Conservation (phyloP, 2,113 vertebrate genomes). For the Aphelocoma coerulescens region DNA sequence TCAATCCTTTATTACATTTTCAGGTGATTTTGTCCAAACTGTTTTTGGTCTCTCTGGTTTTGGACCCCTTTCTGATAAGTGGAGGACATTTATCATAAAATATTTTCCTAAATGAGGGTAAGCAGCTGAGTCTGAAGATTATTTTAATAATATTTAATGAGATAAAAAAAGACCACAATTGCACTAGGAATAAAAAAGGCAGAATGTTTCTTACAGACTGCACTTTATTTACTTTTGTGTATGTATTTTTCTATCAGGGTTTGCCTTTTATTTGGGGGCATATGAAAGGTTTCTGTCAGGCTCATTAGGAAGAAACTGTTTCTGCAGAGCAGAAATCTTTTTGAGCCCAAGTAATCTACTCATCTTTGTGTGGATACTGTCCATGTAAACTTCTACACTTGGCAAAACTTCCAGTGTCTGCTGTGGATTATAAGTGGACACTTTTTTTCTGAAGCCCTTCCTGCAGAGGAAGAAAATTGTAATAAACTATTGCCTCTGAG, state of each 20-base stretch:
- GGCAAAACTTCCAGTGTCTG: not conserved
- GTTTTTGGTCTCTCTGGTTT: not conserved
- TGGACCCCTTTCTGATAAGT: not conserved
- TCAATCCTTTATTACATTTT: not conserved
- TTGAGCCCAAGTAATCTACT: not conserved
- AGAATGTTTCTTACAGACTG: not conserved
- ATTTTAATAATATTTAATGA: not conserved
- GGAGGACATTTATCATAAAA: not conserved
- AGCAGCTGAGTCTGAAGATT: not conserved
- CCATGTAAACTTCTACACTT: not conserved
- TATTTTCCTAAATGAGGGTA: not conserved
- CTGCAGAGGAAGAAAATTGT: not conserved
- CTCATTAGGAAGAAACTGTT: not conserved
- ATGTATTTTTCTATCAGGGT: not conserved
- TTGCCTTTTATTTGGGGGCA: not conserved
- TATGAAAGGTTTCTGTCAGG: not conserved
- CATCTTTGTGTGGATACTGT: not conserved
- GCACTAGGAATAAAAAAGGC: not conserved
- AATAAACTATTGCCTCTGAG: not conserved
- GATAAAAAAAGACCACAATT: not conserved
- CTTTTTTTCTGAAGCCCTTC: not conserved
- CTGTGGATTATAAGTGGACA: not conserved
- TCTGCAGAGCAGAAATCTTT: not conserved
- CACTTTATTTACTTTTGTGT: not conserved
- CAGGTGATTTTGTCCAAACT: not conserved